phyloP scores from a whole-genome alignment of 2,888 invertebrate genomes.

The Sinotaia quadrata region DNA sequence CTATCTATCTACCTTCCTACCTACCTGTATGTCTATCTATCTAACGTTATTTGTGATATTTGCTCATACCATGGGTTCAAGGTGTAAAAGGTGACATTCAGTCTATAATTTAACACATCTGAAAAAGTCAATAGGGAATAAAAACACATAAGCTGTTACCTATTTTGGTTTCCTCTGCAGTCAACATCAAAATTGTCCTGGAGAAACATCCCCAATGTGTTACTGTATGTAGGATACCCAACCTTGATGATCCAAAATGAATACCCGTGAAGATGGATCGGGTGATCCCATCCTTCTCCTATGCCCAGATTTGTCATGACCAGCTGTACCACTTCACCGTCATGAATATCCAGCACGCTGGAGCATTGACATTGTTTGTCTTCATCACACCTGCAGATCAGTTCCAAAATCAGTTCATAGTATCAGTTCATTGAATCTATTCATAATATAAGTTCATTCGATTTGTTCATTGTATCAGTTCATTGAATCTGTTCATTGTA shows the following conservation, averaged over 20 bases:
- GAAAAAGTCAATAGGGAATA: too few species aligned
- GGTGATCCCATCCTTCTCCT: constrained; percentile 57
- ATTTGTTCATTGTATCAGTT: too few species aligned
- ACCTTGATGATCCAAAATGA: constrained; percentile 60
- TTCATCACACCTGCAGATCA: constrained; percentile 42
- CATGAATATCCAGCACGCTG: constrained; percentile 42
- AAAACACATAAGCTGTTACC: background rate
- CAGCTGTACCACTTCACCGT: constrained; percentile 54
- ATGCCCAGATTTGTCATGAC: constrained; percentile 53
- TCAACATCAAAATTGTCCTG: constrained; percentile 16
- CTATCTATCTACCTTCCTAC: too few species aligned
- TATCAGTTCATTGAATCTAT: too few species aligned
- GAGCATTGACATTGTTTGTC: constrained; percentile 53
- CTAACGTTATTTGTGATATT: too few species aligned
- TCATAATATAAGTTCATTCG: too few species aligned
- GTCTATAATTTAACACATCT: too few species aligned
- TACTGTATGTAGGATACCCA: constrained; percentile 40
- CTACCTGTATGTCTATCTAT: too few species aligned
- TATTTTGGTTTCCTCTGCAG: constrained; percentile 15
- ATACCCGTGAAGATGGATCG: constrained; percentile 64
- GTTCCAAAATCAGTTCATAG: too few species aligned
- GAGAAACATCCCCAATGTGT: background rate
- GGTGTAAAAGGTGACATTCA: too few species aligned
- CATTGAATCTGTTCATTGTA: too few species aligned
- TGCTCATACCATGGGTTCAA: too few species aligned